Evolutionary conservation across 1,140 invertebrate species (phyloP).

Genomic region (Zaprionus taronus): DNA sequence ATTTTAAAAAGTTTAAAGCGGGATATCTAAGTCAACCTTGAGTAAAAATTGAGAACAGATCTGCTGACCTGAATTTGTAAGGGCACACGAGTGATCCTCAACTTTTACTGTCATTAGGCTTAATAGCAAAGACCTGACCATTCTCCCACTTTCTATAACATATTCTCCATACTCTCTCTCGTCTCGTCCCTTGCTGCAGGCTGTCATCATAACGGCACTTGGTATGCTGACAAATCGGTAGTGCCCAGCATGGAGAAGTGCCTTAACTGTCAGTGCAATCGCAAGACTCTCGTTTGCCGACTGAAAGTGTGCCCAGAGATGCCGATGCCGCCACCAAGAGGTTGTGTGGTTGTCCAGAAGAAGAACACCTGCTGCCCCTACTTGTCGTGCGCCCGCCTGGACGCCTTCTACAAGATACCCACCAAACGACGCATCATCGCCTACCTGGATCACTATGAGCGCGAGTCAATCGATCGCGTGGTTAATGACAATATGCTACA

Average conservation of each 20-base stretch:
- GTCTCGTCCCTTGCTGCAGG: conserved; percentile 80
- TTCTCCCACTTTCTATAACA: neutral
- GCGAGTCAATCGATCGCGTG: conserved; percentile 83
- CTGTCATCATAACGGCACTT: conserved; percentile 88
- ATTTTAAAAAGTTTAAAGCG: neutral
- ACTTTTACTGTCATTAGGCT: conserved; percentile 1
- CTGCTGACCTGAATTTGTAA: neutral
- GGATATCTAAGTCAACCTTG: neutral
- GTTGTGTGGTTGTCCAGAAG: conserved; percentile 89
- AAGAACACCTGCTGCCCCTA: conserved; percentile 90
- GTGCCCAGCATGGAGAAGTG: conserved; percentile 91
- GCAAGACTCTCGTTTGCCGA: conserved; percentile 90
- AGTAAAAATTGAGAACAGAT: too few relatives aligned
- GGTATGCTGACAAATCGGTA: conserved; percentile 87
- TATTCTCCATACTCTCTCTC: neutral
- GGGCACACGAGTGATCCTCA: neutral
- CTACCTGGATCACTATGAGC: conserved; percentile 79
- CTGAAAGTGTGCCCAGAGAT: conserved; percentile 90
- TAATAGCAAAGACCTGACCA: neutral
- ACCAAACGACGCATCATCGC: conserved; percentile 80
- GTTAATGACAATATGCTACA: conserved; percentile 82
- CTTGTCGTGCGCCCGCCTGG: conserved; percentile 88
- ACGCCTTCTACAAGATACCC: conserved; percentile 85
- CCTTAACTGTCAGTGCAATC: conserved; percentile 90
- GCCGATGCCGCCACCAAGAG: conserved; percentile 89